Evolutionary conservation across 2,888 invertebrate species (phyloP).

Genomic region (Tigriopus californicus): DNA sequence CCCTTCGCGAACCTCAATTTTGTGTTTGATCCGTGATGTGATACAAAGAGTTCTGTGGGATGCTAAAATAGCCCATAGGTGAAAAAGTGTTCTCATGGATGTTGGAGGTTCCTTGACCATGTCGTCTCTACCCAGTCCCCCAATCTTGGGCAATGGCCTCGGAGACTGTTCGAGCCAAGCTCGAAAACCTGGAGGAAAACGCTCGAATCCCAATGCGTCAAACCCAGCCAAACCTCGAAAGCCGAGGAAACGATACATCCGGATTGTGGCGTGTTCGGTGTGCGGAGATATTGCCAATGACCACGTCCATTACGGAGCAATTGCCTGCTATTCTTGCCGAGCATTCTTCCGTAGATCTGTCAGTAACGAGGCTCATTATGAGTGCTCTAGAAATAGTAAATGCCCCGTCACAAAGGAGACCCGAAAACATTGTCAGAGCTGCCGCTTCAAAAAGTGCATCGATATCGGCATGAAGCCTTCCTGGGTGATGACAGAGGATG

Average conservation of each 20-base stretch:
- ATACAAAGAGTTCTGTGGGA: too few species aligned
- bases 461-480: background rate
- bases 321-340: constrained; percentile 10
- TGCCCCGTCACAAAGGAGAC: background rate
- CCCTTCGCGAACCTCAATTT: too few species aligned
- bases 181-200: too few species aligned
- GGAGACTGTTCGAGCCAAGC: too few species aligned
- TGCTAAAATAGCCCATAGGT: too few species aligned
- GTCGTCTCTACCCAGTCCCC: too few species aligned
- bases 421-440: background rate
- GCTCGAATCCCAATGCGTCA: background rate
- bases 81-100: too few species aligned
- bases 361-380: background rate
- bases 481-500: constrained; percentile 1
- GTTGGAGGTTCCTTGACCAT: too few species aligned
- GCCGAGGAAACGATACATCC: background rate
- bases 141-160: too few species aligned
- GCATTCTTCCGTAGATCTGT: background rate
- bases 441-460: background rate
- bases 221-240: background rate
- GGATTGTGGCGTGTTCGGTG: background rate
- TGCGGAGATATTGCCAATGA: constrained; percentile 9
- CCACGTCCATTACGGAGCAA: constrained; percentile 6
- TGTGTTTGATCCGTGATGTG: too few species aligned
- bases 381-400: background rate